These are phyloP conservation scores for Cantharis flavilabris DNA, from an alignment of 2,888 invertebrate species.

Conservation along the genomic window DNA sequence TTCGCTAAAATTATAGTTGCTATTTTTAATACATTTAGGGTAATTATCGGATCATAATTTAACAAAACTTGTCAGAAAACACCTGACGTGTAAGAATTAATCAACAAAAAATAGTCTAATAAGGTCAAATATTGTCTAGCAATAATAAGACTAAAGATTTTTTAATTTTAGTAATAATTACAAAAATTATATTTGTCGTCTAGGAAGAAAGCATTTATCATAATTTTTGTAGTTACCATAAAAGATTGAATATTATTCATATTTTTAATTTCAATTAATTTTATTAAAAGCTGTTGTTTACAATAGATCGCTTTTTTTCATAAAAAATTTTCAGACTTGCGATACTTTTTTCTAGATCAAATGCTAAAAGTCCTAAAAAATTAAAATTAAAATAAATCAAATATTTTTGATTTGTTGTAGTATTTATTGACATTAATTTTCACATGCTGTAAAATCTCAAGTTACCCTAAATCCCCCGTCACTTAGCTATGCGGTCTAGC, in stretches of 20 bases:
- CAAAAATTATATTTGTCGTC: neutral
- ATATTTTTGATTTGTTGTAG: no score
- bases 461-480: no score
- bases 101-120: neutral
- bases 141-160: neutral
- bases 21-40: neutral
- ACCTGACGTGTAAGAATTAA: neutral
- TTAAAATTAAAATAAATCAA: no score
- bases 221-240: no score
- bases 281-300: no score
- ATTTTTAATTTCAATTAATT: no score
- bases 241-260: neutral
- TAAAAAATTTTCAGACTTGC: no score
- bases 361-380: no score
- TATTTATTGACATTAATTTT: no score
- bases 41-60: neutral
- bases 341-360: no score
- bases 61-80: neutral
- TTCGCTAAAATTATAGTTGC: neutral
- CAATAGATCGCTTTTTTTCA: no score
- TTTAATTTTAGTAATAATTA: neutral
- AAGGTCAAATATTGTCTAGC: neutral
- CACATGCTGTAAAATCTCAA: no score
- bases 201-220: neutral
- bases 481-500: neutral